Conservation (phyloP, 2,888 invertebrate genomes). For the Dolichomitus sp. region DNA sequence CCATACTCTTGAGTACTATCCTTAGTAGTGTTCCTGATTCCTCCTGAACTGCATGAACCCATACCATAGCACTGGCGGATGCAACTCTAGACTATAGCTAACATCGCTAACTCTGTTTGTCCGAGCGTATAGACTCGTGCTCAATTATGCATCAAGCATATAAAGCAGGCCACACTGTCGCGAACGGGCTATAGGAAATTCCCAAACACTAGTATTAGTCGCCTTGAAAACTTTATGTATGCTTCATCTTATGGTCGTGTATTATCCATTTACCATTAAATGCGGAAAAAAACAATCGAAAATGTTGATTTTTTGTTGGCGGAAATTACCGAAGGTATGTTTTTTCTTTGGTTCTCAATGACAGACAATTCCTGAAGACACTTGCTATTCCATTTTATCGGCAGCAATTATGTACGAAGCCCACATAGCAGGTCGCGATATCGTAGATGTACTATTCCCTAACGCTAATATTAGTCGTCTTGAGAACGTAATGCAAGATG, state of each 20-base stretch:
- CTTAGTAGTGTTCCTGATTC: constrained; percentile 16
- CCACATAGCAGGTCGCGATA: too few relatives aligned
- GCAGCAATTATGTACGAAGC: too few relatives aligned
- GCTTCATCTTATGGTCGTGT: not conserved
- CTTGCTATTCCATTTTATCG: too few relatives aligned
- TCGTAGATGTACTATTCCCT: too few relatives aligned
- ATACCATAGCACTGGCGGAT: constrained; percentile 25
- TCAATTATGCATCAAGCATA: constrained; percentile 76
- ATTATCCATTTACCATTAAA: too few relatives aligned
- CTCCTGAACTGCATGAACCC: constrained; percentile 20
- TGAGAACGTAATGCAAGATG: not conserved
- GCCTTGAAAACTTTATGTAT: not conserved
- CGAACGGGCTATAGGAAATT: not conserved
- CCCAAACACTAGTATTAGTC: not conserved
- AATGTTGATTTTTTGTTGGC: too few relatives aligned
- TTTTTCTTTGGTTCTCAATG: too few relatives aligned
- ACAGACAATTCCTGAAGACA: too few relatives aligned
- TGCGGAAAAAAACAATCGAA: too few relatives aligned
- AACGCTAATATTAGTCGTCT: not conserved
- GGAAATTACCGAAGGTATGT: too few relatives aligned
- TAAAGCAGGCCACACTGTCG: constrained; percentile 14
- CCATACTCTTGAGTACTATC: not conserved
- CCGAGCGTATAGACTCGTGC: constrained; percentile 75
- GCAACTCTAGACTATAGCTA: constrained; percentile 63
- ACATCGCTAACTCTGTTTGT: constrained; percentile 75